Base-by-base conservation (phyloP, 2,113 vertebrate genomes). In the Paralichthys olivaceus region DNA sequence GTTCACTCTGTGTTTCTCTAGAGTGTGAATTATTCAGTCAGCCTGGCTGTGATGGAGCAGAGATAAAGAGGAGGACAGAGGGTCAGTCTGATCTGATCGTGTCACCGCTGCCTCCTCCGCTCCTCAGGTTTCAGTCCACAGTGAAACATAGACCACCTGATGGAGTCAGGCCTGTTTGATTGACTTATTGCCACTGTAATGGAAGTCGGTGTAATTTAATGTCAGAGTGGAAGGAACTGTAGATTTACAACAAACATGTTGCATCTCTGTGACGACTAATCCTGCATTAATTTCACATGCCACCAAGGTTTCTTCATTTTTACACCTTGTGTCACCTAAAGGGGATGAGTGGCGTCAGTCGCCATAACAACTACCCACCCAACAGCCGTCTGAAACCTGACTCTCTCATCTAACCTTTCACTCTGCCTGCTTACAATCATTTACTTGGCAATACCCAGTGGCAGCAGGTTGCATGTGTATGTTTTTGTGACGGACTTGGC, bases 21-120 rank as follows among this genome's bases (percentile, higher is more conserved):
- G 47, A 13, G 65, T 37, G 47, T 90, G 65, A 90, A 90, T 90
- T 76, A 89, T 89, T 92, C 22, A 92, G 79, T 29, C 7, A 2
- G 56, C 28, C 54, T 64, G 59, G 57, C 83, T 84, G 43, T 72
- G 84, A 84, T 80, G 72, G 67, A 20, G 45, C 79, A 62, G 25
- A 84, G 87, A 86, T 79, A 90, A 87, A 70, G 55, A 61, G 7
- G 20, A 79, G 43, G 47, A 25, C 49, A 73, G 22, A 58, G 45
- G 54, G 71, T 84, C 55, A 75, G 7, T 55, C 29, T 64, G 59
- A 72, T 59, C 0, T 1, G 47, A 49, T 20, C 17, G 12, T 12
- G 13, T 49, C 47, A 20, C 11, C 12, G 20, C 53, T 22, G 0
- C 26, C 26, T 28, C 20, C 57, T 19, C n/a, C 23, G 17, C 51